A percentile compares a stretch with the other conserved stretches of the same genome.
These are phyloP conservation scores for Rhagonycha lutea DNA, from an alignment of 2,888 invertebrate genomes.

Conservation along the genomic window DNA sequence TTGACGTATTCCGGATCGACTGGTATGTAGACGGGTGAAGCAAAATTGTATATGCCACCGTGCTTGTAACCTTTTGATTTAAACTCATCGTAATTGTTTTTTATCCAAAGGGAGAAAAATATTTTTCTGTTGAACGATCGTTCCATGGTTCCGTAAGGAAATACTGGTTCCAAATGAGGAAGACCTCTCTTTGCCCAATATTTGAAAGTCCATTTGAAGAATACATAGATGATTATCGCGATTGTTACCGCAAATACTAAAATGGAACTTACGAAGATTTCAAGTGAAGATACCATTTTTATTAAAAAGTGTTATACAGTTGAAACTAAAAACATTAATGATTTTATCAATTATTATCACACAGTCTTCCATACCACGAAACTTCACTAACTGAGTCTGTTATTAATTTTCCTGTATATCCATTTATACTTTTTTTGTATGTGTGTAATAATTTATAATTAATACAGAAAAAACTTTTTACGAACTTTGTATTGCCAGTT, in stretches of 20 bases:
- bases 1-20: slow-evolving; percentile 44
- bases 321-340: neutral
- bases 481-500: neutral
- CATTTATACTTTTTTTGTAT: neutral
- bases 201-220: neutral
- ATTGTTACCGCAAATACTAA: neutral
- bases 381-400: neutral
- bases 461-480: neutral
- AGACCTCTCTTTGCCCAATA: neutral
- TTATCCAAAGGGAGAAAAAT: neutral
- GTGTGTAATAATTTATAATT: neutral
- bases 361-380: neutral
- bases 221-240: neutral
- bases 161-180: neutral
- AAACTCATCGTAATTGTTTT: slow-evolving; percentile 31
- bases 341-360: neutral
- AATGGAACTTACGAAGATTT: neutral
- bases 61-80: slow-evolving; percentile 27
- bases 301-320: too few relatives aligned
- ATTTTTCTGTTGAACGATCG: neutral
- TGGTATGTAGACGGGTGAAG: neutral
- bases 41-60: slow-evolving; percentile 17
- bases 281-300: neutral
- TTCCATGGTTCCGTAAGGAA: slow-evolving; percentile 1
- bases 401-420: neutral